These are phyloP conservation scores for Anguilla marmorata DNA, from an alignment of 2,797 vertebrate genomes.

Conservation along the genomic window DNA sequence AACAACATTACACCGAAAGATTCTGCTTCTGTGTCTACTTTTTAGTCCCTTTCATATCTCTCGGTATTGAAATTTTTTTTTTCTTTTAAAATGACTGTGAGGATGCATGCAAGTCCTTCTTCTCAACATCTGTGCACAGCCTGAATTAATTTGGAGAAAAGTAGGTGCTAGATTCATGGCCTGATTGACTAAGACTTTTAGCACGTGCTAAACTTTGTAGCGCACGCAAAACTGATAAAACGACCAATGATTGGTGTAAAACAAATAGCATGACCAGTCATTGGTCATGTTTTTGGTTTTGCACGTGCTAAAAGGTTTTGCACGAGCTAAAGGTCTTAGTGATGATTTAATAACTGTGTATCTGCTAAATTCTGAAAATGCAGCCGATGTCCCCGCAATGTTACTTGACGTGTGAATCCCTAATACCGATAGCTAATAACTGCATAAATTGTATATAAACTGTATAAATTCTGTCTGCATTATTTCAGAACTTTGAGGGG, in stretches of 20 bases:
- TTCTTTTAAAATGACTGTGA: not conserved
- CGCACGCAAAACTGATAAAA: too few relatives aligned
- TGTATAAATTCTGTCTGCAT: not conserved
- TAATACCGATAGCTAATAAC: not conserved
- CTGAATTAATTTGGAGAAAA: not conserved
- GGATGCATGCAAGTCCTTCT: not conserved
- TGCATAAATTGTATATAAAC: not conserved
- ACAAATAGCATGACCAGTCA: too few relatives aligned
- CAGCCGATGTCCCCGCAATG: not conserved
- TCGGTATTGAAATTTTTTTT: not conserved
- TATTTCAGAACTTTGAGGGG: not conserved
- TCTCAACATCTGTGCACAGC: not conserved
- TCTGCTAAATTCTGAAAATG: not conserved
- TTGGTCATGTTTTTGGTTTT: too few relatives aligned
- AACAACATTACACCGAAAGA: not conserved
- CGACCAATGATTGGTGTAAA: too few relatives aligned
- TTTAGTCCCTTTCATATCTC: not conserved
- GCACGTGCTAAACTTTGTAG: too few relatives aligned
- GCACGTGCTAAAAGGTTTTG: too few relatives aligned
- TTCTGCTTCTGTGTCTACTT: not conserved
- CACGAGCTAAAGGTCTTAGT: too few relatives aligned
- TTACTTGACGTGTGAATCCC: not conserved
- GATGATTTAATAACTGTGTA: not conserved
- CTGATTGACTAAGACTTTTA: too few relatives aligned
- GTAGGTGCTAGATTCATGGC: not conserved